Conservation (phyloP, 2,113 vertebrate species). For the Neolamprologus brichardi region DNA sequence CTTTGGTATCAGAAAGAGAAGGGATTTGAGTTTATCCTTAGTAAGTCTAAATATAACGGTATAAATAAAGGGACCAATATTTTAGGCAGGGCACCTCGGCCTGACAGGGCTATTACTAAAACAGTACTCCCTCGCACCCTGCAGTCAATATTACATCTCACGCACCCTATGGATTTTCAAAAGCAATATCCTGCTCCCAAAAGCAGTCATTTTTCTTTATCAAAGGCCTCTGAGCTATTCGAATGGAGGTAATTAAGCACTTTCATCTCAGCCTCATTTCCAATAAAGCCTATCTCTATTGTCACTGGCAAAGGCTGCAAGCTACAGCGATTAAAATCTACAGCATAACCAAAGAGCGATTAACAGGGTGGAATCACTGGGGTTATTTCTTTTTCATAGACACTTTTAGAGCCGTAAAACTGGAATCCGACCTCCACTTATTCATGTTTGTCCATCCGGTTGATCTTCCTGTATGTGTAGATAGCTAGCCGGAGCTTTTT, state of each 20-base stretch:
- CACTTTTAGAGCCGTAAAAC: slow-evolving; percentile 13
- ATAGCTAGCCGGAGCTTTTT: background rate
- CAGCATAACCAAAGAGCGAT: slow-evolving; percentile 42
- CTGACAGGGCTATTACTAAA: slow-evolving; percentile 51
- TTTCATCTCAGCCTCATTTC: slow-evolving; percentile 57
- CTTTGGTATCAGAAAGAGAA: background rate
- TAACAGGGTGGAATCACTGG: slow-evolving; percentile 34
- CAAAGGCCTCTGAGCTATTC: slow-evolving; percentile 53
- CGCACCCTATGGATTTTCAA: slow-evolving; percentile 54
- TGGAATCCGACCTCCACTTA: slow-evolving; percentile 12
- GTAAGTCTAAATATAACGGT: background rate
- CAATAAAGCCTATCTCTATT: slow-evolving; percentile 42
- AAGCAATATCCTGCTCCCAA: slow-evolving; percentile 59
- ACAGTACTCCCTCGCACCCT: slow-evolving; percentile 6
- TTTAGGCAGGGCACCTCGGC: background rate
- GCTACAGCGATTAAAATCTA: slow-evolving; percentile 55
- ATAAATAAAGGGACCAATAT: slow-evolving; percentile 30
- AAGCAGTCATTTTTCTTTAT: slow-evolving; percentile 50
- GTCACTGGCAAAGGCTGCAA: slow-evolving; percentile 32
- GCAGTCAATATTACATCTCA: slow-evolving; percentile 51
- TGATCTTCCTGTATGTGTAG: background rate
- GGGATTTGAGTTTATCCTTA: background rate
- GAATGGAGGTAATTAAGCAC: slow-evolving; percentile 62
- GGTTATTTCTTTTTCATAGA: slow-evolving; percentile 47
- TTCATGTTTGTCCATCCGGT: slow-evolving; percentile 18